Percentiles rank a stretch among this genome's conserved stretches.
phyloP scores from a whole-genome alignment of 2,797 vertebrate genomes.

The Sitta carolinensis region DNA sequence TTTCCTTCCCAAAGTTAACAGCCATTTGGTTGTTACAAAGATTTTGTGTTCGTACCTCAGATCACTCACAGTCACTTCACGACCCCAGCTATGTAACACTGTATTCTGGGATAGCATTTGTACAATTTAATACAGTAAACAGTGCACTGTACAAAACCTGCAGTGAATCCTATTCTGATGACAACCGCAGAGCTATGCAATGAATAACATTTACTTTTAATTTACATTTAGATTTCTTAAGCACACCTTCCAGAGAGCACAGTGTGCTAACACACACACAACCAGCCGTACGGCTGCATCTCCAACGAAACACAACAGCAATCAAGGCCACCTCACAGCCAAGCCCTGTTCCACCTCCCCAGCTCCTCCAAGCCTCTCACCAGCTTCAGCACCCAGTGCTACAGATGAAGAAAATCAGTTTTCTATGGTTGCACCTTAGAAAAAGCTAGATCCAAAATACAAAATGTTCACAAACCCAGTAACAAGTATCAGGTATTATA shows the following conservation, averaged over 20 bases:
- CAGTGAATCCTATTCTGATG: neutral
- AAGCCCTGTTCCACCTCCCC: neutral
- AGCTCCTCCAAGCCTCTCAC: neutral
- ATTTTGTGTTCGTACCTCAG: neutral
- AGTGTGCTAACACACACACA: neutral
- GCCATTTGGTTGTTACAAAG: neutral
- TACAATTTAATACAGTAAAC: neutral
- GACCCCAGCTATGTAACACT: neutral
- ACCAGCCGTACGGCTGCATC: rapidly evolving
- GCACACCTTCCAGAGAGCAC: neutral
- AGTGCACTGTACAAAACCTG: neutral
- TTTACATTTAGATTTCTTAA: slow-evolving; percentile 4
- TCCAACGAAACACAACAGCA: rapidly evolving
- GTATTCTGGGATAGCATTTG: neutral
- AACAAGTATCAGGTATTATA: neutral
- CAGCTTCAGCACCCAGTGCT: neutral
- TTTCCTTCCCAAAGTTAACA: neutral
- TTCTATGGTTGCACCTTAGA: neutral
- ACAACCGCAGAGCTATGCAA: neutral
- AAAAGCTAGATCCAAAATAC: neutral
- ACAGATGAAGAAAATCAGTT: neutral
- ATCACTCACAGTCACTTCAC: neutral
- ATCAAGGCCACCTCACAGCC: neutral
- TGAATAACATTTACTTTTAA: slow-evolving; percentile 12
- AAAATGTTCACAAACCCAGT: neutral